These are phyloP conservation scores for Globodera rostochiensis DNA, from an alignment of 1,140 invertebrate genomes.

Conservation along the genomic window DNA sequence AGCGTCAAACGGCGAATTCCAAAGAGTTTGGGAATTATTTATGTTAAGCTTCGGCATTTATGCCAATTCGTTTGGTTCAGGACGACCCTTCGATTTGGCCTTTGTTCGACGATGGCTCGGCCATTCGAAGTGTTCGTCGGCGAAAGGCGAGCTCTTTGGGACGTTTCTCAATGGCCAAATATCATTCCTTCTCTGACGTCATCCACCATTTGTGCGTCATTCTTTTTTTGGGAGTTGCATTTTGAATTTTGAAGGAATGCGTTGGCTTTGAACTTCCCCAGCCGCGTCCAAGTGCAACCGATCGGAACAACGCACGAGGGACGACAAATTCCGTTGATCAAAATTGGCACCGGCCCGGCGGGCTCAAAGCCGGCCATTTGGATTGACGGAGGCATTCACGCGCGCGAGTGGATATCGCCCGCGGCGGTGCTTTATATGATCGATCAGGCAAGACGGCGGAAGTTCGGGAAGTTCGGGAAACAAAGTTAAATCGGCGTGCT, in stretches of 20 bases:
- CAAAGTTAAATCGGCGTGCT: background rate
- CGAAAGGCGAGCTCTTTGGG: constrained; percentile 5
- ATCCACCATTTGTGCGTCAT: constrained; percentile 55
- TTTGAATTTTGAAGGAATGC: constrained; percentile 39
- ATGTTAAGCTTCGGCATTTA: no score
- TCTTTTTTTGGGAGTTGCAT: background rate
- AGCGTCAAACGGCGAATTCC: background rate
- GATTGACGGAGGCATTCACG: constrained; percentile 67
- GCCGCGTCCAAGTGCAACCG: constrained; percentile 58
- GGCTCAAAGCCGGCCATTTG: constrained; percentile 58
- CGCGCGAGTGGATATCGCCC: constrained; percentile 68
- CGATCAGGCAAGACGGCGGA: constrained; percentile 52
- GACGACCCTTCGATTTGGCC: constrained; percentile 7
- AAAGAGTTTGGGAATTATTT: background rate
- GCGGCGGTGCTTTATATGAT: constrained; percentile 67
- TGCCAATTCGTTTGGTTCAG: background rate
- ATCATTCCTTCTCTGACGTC: constrained; percentile 64
- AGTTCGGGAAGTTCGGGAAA: background rate
- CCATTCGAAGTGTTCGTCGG: background rate
- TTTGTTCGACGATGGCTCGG: constrained; percentile 24
- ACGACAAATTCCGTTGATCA: constrained; percentile 63
- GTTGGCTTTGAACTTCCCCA: constrained; percentile 59
- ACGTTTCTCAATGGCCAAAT: constrained; percentile 55
- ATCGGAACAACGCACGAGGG: constrained; percentile 65
- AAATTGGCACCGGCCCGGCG: constrained; percentile 25